These are phyloP conservation scores for Poeciliopsis presidionis DNA, from an alignment of 2,797 vertebrate species.

Conservation along the genomic window DNA sequence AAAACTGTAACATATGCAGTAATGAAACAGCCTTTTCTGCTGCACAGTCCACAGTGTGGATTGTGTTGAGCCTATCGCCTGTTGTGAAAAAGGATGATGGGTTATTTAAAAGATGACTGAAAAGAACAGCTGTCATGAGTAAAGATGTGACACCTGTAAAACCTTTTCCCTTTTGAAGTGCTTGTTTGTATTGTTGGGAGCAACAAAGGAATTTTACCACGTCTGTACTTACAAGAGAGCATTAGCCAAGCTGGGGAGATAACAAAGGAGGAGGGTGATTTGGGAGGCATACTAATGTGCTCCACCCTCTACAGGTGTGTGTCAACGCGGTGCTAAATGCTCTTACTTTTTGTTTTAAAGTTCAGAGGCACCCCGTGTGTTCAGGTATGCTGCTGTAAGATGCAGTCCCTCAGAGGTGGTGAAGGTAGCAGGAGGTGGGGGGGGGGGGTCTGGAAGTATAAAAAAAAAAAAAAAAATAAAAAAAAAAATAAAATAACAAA, in stretches of 20 bases:
- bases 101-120: slow-evolving; percentile 66
- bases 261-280: slow-evolving; percentile 26
- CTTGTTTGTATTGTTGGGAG: slow-evolving; percentile 78
- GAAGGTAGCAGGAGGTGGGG: background rate
- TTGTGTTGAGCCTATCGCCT: slow-evolving; percentile 59
- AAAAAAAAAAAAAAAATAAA: too few species aligned
- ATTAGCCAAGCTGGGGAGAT: slow-evolving; percentile 69
- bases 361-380: slow-evolving; percentile 1
- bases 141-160: slow-evolving; percentile 76
- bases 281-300: slow-evolving; percentile 40
- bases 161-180: slow-evolving; percentile 79
- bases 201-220: slow-evolving; percentile 79
- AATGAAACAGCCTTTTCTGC: slow-evolving; percentile 37
- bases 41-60: slow-evolving; percentile 41
- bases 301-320: slow-evolving; percentile 35
- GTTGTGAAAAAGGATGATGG: slow-evolving; percentile 58
- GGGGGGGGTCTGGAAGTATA: too few species aligned
- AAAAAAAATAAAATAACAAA: too few species aligned
- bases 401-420: slow-evolving; percentile 21
- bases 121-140: slow-evolving; percentile 61
- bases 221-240: slow-evolving; percentile 72
- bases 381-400: slow-evolving; percentile 38
- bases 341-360: slow-evolving; percentile 5
- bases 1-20: slow-evolving; percentile 31
- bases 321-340: slow-evolving; percentile 8